Evolutionary conservation across 2,113 vertebrate species (phyloP), one percentile per base, ranked within the genome.

Genomic region (Lophura nycthemera): DNA sequence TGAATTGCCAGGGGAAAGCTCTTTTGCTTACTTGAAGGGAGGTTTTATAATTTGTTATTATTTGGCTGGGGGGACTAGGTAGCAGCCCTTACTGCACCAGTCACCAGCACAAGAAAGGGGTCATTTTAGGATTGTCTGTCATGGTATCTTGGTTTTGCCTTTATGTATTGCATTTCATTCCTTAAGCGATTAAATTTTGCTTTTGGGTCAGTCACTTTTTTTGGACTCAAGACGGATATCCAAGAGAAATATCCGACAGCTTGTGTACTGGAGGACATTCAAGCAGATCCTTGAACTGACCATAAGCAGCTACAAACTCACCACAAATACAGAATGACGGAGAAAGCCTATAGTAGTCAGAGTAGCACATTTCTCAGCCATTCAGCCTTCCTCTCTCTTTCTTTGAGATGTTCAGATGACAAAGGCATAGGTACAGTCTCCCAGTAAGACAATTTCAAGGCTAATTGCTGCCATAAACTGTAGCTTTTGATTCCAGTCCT

Each of bases 391-490:
- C 19, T 71, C 87, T 66, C 34, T n/a, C n/a, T 34, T 94, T 86
- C 32, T 89, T 65, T 66, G 67, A 73, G 67, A 77, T 36, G 5
- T 83, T 93, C 47, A 78, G 30, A 76, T 95, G 82, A 76, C 69
- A 93, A 85, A 91, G 16, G 16, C 50, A 89, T 56, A 32, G 66
- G 57, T 40, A 59, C n/a, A 77, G 17, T 63, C 29, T 89, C 34
- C 69, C 42, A 64, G 61, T 42, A 86, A 74, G 52, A 83, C 34
- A 66, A 87, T 88, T 80, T 85, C 92, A 74, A 83, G 60, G 30
- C 19, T 91, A 92, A 94, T 90, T 91, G 61, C 47, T 91, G 24
- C 57, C 17, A 48, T 96, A 95, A 95, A 83, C 86, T 91, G 22
- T 61, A 83, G 30, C 57, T 92, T 91, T 69, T 63, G 64, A 83